Evolutionary conservation across 2,797 vertebrate genomes (phyloP).

Genomic region (Danio albolineatus): DNA sequence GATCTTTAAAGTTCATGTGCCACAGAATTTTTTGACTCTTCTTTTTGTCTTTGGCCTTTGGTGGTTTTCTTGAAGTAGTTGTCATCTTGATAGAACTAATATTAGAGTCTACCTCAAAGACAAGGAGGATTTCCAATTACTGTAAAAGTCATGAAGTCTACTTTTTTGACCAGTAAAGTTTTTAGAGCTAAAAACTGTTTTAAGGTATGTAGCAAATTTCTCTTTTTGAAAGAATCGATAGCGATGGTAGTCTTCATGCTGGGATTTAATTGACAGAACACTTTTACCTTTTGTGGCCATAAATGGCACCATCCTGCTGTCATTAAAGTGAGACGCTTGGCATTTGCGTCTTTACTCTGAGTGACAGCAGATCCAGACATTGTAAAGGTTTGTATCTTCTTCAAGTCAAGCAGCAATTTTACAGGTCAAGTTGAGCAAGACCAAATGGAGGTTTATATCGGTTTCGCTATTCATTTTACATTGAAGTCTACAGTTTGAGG

Average conservation of each 20-base stretch:
- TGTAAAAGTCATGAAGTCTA: slow-evolving; percentile 71
- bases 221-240: slow-evolving; percentile 78
- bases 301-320: slow-evolving; percentile 60
- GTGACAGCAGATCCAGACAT: slow-evolving; percentile 66
- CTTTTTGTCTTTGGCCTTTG: slow-evolving; percentile 52
- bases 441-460: not conserved
- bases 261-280: slow-evolving; percentile 65
- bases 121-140: slow-evolving; percentile 53
- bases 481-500: slow-evolving; percentile 29
- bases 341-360: slow-evolving; percentile 76
- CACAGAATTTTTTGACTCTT: not conserved
- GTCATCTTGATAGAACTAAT: slow-evolving; percentile 42
- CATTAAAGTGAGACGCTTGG: slow-evolving; percentile 72
- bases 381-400: slow-evolving; percentile 77
- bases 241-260: slow-evolving; percentile 66
- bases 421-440: slow-evolving; percentile 52
- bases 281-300: slow-evolving; percentile 63
- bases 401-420: slow-evolving; percentile 65
- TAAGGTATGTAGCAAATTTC: slow-evolving; percentile 70
- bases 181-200: slow-evolving; percentile 72
- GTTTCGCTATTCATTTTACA: slow-evolving; percentile 6
- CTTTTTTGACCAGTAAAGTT: slow-evolving; percentile 62
- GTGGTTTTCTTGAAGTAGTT: slow-evolving; percentile 45
- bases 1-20: slow-evolving; percentile 50
- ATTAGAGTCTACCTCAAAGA: slow-evolving; percentile 45